These are phyloP conservation scores for Nasonia longicornis DNA, from an alignment of 1,140 invertebrate genomes.

Conservation along the genomic window DNA sequence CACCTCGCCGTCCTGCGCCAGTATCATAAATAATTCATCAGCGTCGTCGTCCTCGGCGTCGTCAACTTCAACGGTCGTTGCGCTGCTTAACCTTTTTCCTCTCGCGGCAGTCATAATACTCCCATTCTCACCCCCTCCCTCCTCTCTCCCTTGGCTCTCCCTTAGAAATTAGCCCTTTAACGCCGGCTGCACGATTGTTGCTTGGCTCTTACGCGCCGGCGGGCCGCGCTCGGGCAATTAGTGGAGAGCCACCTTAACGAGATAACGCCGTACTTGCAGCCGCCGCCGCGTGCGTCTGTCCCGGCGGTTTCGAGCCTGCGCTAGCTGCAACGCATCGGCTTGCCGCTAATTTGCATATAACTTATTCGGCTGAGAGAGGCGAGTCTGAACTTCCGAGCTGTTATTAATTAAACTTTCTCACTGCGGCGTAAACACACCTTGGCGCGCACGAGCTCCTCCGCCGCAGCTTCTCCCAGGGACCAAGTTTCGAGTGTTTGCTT, in stretches of 20 bases:
- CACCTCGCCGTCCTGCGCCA: background rate
- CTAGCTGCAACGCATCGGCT: slow-evolving; percentile 18
- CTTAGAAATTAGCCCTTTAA: slow-evolving; percentile 34
- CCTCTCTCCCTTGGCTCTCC: background rate
- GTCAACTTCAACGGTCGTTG: background rate
- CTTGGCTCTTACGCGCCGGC: background rate
- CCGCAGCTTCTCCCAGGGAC: background rate
- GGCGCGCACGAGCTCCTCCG: background rate
- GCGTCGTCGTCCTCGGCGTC: background rate
- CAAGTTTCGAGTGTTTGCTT: background rate
- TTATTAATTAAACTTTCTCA: slow-evolving; percentile 47
- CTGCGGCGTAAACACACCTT: slow-evolving; percentile 32
- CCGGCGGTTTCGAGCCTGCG: background rate
- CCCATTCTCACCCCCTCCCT: background rate
- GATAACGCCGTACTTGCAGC: slow-evolving; percentile 29
- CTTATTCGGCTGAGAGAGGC: slow-evolving; percentile 28
- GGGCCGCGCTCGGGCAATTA: slow-evolving; percentile 35
- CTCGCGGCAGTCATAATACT: background rate
- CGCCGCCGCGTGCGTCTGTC: background rate
- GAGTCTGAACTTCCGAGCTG: slow-evolving; percentile 39
- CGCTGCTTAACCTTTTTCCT: slow-evolving; percentile 11
- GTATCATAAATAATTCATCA: slow-evolving; percentile 29
- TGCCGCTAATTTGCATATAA: slow-evolving; percentile 46
- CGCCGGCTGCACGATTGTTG: slow-evolving; percentile 20
- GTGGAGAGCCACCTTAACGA: slow-evolving; percentile 40